Conservation (phyloP, 2,113 vertebrate species). For the Meriones unguiculatus region DNA sequence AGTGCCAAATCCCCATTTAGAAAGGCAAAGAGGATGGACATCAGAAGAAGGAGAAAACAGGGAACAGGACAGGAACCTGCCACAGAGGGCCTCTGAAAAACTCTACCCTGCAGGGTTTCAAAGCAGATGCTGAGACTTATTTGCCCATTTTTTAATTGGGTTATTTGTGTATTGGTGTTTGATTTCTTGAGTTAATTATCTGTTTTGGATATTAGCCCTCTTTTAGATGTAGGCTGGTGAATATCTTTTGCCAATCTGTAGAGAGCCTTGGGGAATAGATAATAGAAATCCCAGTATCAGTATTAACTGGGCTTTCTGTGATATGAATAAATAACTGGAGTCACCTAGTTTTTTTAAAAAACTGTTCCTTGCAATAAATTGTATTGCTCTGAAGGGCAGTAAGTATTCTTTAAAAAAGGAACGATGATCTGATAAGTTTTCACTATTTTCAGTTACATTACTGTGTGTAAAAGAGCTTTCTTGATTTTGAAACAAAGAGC, state of each 20-base stretch:
- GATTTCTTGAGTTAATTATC: too few relatives aligned
- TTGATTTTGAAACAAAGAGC: neutral
- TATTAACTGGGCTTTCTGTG: neutral
- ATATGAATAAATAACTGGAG: neutral
- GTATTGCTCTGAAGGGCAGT: neutral
- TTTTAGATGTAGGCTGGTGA: neutral
- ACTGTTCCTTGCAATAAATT: neutral
- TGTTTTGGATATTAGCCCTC: too few relatives aligned
- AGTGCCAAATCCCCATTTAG: too few relatives aligned
- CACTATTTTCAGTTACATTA: neutral
- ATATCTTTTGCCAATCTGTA: neutral
- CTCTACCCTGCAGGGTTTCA: too few relatives aligned
- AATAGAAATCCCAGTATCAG: neutral
- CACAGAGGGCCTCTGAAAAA: too few relatives aligned
- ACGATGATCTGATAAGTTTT: neutral
- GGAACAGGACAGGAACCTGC: too few relatives aligned
- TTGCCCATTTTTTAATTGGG: too few relatives aligned
- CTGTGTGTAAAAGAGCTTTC: neutral
- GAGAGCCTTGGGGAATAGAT: too few relatives aligned
- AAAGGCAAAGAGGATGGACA: too few relatives aligned
- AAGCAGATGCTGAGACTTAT: too few relatives aligned
- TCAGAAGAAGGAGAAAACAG: too few relatives aligned
- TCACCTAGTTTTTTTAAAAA: neutral
- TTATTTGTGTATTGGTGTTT: too few relatives aligned
- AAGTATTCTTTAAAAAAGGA: neutral